phyloP scores from a whole-genome alignment of 2,888 invertebrate species.

The Cheilosia pagana region DNA sequence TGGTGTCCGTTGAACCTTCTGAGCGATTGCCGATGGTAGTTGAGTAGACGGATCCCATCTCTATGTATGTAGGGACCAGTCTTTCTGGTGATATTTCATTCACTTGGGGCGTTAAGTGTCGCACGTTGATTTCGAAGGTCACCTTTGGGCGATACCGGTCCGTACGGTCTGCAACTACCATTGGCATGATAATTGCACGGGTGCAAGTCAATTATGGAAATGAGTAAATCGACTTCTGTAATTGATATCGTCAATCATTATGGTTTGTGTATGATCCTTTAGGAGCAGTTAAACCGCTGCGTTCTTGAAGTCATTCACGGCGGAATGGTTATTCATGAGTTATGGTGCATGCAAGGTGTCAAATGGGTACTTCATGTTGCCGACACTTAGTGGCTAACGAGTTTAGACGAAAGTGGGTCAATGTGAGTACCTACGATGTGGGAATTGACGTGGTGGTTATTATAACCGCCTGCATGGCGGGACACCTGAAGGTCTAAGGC shows the following conservation, averaged over 20 bases:
- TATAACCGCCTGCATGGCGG: not conserved
- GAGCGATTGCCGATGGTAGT: slow-evolving; percentile 25
- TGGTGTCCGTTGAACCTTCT: slow-evolving; percentile 42
- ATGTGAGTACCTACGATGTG: slow-evolving; percentile 6
- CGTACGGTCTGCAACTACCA: not conserved
- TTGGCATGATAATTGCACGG: not conserved
- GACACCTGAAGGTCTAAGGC: not conserved
- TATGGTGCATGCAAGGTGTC: not conserved
- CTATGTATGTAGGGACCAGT: too few species aligned
- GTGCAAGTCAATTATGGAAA: slow-evolving; percentile 13
- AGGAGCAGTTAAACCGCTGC: not conserved
- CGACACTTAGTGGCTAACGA: slow-evolving; percentile 32
- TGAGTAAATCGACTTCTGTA: slow-evolving; percentile 11
- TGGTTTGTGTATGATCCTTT: not conserved
- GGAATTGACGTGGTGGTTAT: not conserved
- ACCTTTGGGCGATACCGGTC: slow-evolving; percentile 29
- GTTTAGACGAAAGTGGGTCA: slow-evolving; percentile 48
- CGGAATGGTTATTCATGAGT: not conserved
- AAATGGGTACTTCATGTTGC: slow-evolving; percentile 7
- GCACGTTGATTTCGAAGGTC: slow-evolving; percentile 44
- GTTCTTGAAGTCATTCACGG: slow-evolving; percentile 24
- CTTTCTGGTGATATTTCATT: slow-evolving; percentile 45
- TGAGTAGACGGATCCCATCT: too few species aligned
- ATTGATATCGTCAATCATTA: slow-evolving; percentile 48
- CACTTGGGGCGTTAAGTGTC: slow-evolving; percentile 47